Percentiles rank a stretch among this genome's conserved stretches.
phyloP scores from a whole-genome alignment of 2,113 vertebrate genomes.

The Heterocephalus glaber region DNA sequence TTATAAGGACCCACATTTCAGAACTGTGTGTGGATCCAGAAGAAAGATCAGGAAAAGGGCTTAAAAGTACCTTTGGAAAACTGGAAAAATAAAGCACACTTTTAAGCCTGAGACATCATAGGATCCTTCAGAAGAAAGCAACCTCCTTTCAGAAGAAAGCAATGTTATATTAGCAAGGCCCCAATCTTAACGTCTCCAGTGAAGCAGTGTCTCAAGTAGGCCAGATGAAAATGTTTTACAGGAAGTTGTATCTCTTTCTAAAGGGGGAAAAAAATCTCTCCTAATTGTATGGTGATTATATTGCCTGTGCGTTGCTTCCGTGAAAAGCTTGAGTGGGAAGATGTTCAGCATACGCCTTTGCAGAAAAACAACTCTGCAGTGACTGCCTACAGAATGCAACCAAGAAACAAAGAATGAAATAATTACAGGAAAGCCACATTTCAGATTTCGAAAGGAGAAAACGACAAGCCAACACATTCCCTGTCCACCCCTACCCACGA shows the following conservation, averaged over 20 bases:
- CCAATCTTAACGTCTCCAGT: neutral
- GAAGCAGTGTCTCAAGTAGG: neutral
- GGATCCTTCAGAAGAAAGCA: neutral
- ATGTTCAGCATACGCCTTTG: neutral
- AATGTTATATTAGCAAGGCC: neutral
- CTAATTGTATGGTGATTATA: neutral
- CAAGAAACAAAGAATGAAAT: neutral
- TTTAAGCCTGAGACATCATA: neutral
- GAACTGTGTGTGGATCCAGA: neutral
- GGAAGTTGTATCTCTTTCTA: neutral
- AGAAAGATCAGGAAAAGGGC: neutral
- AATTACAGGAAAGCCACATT: neutral
- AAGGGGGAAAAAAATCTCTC: neutral
- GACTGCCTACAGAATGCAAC: neutral
- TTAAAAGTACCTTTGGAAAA: neutral
- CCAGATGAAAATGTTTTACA: neutral
- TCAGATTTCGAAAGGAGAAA: neutral
- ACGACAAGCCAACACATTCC: rapidly evolving
- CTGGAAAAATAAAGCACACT: neutral
- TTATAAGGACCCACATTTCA: neutral
- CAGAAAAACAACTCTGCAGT: neutral
- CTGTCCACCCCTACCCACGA: no score
- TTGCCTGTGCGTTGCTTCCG: neutral
- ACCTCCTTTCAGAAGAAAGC: neutral
- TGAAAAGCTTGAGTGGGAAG: neutral